Conservation (phyloP, 2,888 invertebrate species). For the Lypha dubia region DNA sequence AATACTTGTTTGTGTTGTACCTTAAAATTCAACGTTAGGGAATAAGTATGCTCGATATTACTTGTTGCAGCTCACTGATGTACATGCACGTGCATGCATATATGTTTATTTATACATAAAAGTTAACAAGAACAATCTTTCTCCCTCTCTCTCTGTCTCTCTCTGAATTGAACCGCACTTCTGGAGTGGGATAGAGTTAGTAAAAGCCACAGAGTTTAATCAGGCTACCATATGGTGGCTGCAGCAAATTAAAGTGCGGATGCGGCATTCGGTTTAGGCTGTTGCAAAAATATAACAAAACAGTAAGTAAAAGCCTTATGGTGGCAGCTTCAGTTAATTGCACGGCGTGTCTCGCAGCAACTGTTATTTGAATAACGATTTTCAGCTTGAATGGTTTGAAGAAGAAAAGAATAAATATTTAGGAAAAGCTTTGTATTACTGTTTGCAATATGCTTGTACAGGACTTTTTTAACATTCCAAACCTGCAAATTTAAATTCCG, state of each 20-base stretch:
- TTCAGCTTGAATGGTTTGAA: neutral
- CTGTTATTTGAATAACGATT: slow-evolving; percentile 35
- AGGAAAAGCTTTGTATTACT: neutral
- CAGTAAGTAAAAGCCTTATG: slow-evolving; percentile 33
- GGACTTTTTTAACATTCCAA: too few species aligned
- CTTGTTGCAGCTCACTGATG: too few species aligned
- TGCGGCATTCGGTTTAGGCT: slow-evolving; percentile 30
- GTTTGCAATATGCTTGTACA: neutral
- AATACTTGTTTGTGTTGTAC: too few species aligned
- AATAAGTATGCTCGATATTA: too few species aligned
- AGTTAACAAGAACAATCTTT: slow-evolving; percentile 30
- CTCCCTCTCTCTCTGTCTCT: too few species aligned
- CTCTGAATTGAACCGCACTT: slow-evolving; percentile 32
- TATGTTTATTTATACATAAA: neutral
- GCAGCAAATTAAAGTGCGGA: slow-evolving; percentile 52
- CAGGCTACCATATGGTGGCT: slow-evolving; percentile 58
- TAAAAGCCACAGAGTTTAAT: slow-evolving; percentile 59
- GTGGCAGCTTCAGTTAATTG: slow-evolving; percentile 23
- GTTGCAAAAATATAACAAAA: neutral
- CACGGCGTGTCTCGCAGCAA: slow-evolving; percentile 7
- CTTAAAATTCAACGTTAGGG: too few species aligned
- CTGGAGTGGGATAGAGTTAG: slow-evolving; percentile 52
- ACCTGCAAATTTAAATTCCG: too few species aligned
- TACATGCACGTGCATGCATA: too few species aligned
- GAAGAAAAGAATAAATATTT: neutral